Base-by-base conservation (phyloP, 1,140 invertebrate genomes). In the Saccostrea glomerata region DNA sequence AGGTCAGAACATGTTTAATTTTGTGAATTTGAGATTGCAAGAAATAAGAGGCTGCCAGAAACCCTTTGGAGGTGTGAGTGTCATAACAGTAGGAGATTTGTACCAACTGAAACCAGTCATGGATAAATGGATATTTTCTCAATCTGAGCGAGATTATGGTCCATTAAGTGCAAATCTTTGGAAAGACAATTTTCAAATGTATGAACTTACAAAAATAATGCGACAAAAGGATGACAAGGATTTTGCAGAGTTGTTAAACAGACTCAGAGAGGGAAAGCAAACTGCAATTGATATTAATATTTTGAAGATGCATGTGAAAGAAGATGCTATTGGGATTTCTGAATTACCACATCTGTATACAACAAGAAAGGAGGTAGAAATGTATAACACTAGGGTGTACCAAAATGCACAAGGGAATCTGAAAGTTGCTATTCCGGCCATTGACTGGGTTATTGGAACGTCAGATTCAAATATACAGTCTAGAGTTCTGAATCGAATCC, bases 231-330 rank as follows among this genome's bases (percentile, higher is more conserved):
- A 91, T 12, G 85, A 85, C 36, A 86, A 82, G 77, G 5, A 23
- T 7, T 92, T 92, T 89, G 90, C 90, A 54, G 85, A 92, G 60
- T 47, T 92, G n/a, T 55, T 91, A 17, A 91, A 92, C 86, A 54
- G 91, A 82, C 55, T 92, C 2, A 30, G 88, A 63, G 89, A 91
- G 86, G 91, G 90, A 30, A 87, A 90, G 25, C 89, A 92, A 5
- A 90, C 89, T 84, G 20, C 47, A 17, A 56, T 87, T 25, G 91
- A 92, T 82, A 84, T 91, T 23, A 73, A 23, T 73, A 20, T 73
- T 23, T 23, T 73, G 25, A 23, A 23, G n/a, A 20, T 12, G 13
- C 12, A 20, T 60, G 66, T 73, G 23, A 73, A 73, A 30, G 66
- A 23, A 73, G 66, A 73, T 20, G 23, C 66, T 73, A 7, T 23